A percentile compares a stretch with the other conserved stretches of the same genome.
Conservation (phyloP, 2,113 vertebrate species). For the Aphelocoma coerulescens region DNA sequence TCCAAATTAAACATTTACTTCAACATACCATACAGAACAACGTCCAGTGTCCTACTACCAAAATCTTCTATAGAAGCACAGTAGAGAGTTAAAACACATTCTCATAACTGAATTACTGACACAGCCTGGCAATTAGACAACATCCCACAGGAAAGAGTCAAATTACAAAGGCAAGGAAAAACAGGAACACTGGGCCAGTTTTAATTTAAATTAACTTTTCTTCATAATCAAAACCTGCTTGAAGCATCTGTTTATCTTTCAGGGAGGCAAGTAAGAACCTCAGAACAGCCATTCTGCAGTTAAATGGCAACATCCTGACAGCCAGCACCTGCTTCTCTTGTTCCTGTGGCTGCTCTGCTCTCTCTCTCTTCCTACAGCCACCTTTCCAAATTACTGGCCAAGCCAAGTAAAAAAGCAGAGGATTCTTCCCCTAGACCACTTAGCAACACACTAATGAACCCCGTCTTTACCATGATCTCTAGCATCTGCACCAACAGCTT, state of each 20-base stretch:
- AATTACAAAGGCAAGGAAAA: background rate
- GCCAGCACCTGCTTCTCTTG: background rate
- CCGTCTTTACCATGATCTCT: background rate
- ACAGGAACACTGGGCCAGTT: background rate
- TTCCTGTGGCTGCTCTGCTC: background rate
- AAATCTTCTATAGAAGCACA: background rate
- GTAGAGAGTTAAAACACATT: background rate
- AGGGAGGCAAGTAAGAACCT: background rate
- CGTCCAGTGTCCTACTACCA: background rate
- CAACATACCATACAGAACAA: background rate
- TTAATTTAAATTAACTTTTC: background rate
- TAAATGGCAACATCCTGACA: background rate
- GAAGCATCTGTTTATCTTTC: background rate
- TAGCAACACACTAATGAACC: background rate
- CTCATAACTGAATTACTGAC: background rate
- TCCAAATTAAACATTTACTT: background rate
- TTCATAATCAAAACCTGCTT: background rate
- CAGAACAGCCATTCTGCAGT: background rate
- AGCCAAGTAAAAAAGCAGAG: background rate
- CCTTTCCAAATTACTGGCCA: background rate
- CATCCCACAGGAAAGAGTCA: accelerated
- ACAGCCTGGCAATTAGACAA: background rate
- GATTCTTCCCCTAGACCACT: background rate
- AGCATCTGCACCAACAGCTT: background rate
- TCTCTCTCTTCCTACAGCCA: background rate